Base-by-base conservation (phyloP, 2,113 vertebrate genomes). In the Catharus fuscescens region DNA sequence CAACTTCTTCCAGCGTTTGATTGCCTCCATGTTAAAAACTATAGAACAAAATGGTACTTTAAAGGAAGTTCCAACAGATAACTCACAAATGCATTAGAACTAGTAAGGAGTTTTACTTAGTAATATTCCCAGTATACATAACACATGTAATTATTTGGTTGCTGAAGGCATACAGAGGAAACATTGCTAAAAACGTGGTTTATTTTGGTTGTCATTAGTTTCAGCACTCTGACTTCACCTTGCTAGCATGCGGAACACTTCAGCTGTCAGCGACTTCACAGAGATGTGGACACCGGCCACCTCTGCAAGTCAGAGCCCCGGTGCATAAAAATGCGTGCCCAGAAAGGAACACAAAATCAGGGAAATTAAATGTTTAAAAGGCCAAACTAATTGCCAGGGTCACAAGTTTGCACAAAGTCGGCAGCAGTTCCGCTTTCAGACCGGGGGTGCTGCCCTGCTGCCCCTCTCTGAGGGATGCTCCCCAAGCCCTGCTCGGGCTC, bases 251-350 rank as follows among this genome's bases (percentile, higher is more conserved):
- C 20, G 0, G 1, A 72, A 73, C 23, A 6, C 57, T 78, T 76
- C 32, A 29, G 21, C 8, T 59, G 59, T 32, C 80, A 21, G 2
- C 10, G 48, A 1, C 48, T 65, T 56, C 91, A 4, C 3, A 21
- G 64, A 60, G 44, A 18, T 8, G 42, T 1, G 3, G 9, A 8
- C 18, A 56, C 6, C 1, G 2, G 29, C 36, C 76, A 25, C 62
- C 60, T 16, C n/a, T 32, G 42, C 54, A 45, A 64, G 26, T 8
- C 34, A 74, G 44, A 52, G 47, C 29, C 67, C 32, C 47, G 2
- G 13, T 2, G 6, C 5, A 0, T 24, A 34, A 32, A 31, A 12
- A 9, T 28, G 74, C 6, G 0, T 8, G 52, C 8, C 29, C 57
- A 36, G 56, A 54, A 50, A 74, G 32, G 29, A 61, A 13, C 21